Base-by-base conservation (phyloP, 2,888 invertebrate species). In the Orchesella flavescens region DNA sequence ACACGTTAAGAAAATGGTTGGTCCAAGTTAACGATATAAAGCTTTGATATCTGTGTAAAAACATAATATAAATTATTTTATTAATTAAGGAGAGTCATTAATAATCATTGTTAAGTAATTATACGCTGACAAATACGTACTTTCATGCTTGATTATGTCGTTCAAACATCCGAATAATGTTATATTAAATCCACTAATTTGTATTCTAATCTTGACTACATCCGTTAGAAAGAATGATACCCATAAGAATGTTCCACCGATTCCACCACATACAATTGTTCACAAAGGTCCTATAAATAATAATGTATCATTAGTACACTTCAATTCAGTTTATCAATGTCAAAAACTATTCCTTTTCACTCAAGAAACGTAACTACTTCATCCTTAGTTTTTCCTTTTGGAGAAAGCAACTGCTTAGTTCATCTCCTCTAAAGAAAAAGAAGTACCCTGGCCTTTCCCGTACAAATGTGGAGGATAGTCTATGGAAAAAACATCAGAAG, bases 371-470 rank as follows among this genome's bases (percentile, higher is more conserved):
- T 61, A 91, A 92, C 92, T 83, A 93, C 91, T 61, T 93, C 92
- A 86, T 92, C 92, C 88, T 92, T 92, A 3, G 90, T 90, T 88
- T 91, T 90, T 19, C 92, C 93, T n/a, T 88, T 86, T 9, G 92
- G 91, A 94, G 89, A 4, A 93, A 77, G 19, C 91, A 90, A 78
- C 94, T 90, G 17, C 93, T 92, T 87, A 94, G 93, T 92, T 98
- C 98, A 91, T 99, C 99, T 86, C 96, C 97, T 63, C 99, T 99
- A 91, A 99, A 99, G 91, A 99, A 99, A 91, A 96, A 97, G 91
- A 99, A 99, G 91, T 99, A 99, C 2, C 99, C 99, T 0, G 99
- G 99, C 96, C 99, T 97, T 92, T 99, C 99, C 87, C 99, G 92
- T 89, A 94, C 94, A 87, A 99, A 94, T 0, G 99, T 99, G 0